Evolutionary conservation across 2,888 invertebrate genomes (phyloP).

Genomic region (Aspidapion aeneum): DNA sequence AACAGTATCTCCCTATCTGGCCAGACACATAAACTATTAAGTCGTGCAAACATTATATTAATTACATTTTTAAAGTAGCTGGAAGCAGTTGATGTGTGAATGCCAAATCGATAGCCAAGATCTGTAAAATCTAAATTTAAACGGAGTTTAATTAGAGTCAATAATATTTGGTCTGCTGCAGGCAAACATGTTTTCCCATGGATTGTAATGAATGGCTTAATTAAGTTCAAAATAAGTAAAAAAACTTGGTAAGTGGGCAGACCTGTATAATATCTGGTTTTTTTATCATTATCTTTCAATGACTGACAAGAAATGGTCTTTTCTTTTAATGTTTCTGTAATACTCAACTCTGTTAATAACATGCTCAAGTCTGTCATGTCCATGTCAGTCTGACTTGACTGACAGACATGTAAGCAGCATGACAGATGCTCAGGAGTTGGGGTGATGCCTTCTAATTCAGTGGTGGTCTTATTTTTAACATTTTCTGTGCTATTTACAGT

Average conservation of each 20-base stretch:
- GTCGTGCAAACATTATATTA: constrained; percentile 1
- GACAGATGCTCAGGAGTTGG: too few species aligned
- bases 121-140: background rate
- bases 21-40: constrained; percentile 7
- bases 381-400: too few species aligned
- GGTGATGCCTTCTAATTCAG: too few species aligned
- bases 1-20: constrained; percentile 4
- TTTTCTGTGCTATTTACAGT: too few species aligned
- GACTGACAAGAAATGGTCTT: too few species aligned
- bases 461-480: too few species aligned
- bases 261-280: background rate
- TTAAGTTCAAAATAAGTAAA: background rate
- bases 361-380: background rate
- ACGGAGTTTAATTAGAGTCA: background rate
- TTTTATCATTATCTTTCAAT: background rate
- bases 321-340: too few species aligned
- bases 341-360: background rate
- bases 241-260: background rate
- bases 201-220: background rate
- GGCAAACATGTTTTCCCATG: background rate
- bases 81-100: background rate
- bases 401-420: too few species aligned
- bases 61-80: constrained; percentile 11
- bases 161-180: background rate
- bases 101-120: background rate